Evolutionary conservation across 2,113 vertebrate genomes (phyloP).

Genomic region (Ctenomys sociabilis): DNA sequence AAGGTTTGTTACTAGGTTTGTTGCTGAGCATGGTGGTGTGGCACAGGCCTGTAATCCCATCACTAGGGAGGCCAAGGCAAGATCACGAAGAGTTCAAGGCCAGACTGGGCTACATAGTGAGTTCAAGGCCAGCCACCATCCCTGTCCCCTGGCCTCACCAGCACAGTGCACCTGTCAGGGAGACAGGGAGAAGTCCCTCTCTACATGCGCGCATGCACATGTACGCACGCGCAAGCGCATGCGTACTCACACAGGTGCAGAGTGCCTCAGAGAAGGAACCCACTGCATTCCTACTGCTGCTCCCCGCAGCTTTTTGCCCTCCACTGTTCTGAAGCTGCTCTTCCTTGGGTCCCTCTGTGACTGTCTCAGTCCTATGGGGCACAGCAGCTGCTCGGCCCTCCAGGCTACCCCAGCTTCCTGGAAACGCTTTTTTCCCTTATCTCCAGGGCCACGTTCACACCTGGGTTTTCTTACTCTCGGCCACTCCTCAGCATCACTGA

Average conservation of each 20-base stretch:
- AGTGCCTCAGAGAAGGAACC: neutral
- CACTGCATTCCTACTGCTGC: neutral
- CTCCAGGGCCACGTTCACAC: accelerated
- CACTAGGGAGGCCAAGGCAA: neutral
- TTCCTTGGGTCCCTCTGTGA: too few relatives aligned
- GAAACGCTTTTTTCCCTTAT: accelerated
- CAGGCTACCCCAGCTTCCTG: neutral
- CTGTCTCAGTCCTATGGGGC: neutral
- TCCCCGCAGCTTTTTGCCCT: neutral
- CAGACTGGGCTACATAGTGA: neutral
- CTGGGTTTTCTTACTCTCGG: neutral
- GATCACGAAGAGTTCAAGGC: neutral
- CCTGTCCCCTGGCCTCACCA: neutral
- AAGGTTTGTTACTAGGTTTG: neutral
- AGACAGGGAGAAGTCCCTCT: neutral
- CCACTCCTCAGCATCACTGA: neutral
- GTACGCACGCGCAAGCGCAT: accelerated
- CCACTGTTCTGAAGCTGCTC: neutral
- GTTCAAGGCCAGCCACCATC: neutral
- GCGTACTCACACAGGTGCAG: too few relatives aligned
- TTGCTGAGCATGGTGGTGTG: neutral
- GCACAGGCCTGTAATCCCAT: neutral
- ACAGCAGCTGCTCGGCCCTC: neutral
- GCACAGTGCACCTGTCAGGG: neutral
- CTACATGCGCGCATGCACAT: accelerated